Evolutionary conservation across 2,888 invertebrate species (phyloP), one percentile per base, ranked within the genome.

Genomic region (Malthinus seriepunctatus): DNA sequence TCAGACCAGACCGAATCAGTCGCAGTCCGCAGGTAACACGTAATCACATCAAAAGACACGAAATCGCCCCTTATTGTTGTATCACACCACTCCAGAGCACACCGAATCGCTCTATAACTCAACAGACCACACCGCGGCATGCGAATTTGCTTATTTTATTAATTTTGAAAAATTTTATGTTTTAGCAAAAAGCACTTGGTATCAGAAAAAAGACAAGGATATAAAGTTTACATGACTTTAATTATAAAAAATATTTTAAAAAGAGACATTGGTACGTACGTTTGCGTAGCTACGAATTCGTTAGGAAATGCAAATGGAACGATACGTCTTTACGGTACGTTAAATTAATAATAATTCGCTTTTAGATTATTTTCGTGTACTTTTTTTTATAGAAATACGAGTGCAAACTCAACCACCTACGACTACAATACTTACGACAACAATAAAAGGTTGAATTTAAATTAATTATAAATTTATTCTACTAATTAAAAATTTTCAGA

Each of bases 281-380:
- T 80, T 68, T 85, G 85, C 71, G 84, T 88, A 56, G 86, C 88
- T 60, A 88, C 87, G 56, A 89, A 89, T 76, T 88, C 88, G 0
- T 79, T 89, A 37, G 89, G 89, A 51, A 86, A 84, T 70, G 87
- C 87, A 14, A 88, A 89, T 70, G 88, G 87, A 32, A 86, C 86
- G 1, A 81, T 89, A 56, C 80, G 88, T 66, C 80, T 89, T 37
- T 88, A 88, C 70, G 81, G 83, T 84, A 69, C 80, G 81, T 66
- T n/a, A 15, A 4, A 14, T 47, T 38, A 34, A 3, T 37, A 23
- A 35, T 23, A 42, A 42, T n/a, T n/a, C 5, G 12, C 15, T 42
- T 42, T 3, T 37, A 37, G 5, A 4, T 14, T 10, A 10, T 6
- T 39, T 39, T 6, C 3, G 7, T 12, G 8, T 10, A 5, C 12